Evolutionary conservation across 2,797 vertebrate genomes (phyloP), one percentile per base, ranked within the genome.

Genomic region (Fratercula arctica): DNA sequence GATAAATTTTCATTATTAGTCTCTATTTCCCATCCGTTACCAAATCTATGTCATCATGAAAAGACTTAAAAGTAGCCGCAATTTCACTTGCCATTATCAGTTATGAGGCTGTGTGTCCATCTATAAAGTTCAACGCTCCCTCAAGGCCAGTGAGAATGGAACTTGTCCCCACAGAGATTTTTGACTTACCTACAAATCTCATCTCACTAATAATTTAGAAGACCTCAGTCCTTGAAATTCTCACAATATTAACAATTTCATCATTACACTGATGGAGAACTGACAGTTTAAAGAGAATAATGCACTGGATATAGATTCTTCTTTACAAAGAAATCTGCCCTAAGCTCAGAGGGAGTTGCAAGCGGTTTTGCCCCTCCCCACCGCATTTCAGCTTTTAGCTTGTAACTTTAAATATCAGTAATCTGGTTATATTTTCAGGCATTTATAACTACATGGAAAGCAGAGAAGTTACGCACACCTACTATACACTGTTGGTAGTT

Each of bases 1-100:
- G 76, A 83, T 96, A 94, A 92, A 76, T 66, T 95, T 87, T 88
- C 53, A 86, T 86, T 51, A 24, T 68, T 79, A 45, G 18, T 37
- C 59, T 88, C 78, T 61, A 35, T 56, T 46, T 16, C n/a, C 29
- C 10, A 39, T 29, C 41, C 16, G 35, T 72, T 87, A 79, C 59
- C 50, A 81, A 77, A 70, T 35, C 31, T 16, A 17, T 2, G 16
- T 41, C 63, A 75, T 39, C n/a, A 60, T 0, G 5, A 50, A 54
- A 24, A 61, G 46, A 43, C 23, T 16, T 37, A 13, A 51, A 87
- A 63, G 10, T 19, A 57, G 31, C 64, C 39, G 1, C 0, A 64
- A 37, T 53, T 92, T 43, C 76, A 29, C 39, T 48, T 74, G 29
- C 78, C 57, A 7, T 77, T 68, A 67, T 31, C 26, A 16, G 29